A percentile compares a stretch with the other conserved stretches of the same genome.
Evolutionary conservation across 2,888 invertebrate genomes (phyloP).

Genomic region (Leistus spinibarbis): DNA sequence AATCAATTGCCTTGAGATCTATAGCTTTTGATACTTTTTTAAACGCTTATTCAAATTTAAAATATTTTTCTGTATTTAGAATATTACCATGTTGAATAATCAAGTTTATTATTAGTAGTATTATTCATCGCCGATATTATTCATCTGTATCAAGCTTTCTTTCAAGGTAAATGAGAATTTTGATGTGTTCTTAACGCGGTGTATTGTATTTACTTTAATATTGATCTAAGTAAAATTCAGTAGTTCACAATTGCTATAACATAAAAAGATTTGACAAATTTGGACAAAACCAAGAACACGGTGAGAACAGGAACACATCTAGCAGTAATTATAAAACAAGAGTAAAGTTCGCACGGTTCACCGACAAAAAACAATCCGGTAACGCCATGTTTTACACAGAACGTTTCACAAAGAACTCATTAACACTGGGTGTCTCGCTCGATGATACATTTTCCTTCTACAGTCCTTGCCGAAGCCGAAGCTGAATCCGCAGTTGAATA

Average conservation of each 20-base stretch:
- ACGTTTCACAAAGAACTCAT: conserved; percentile 31
- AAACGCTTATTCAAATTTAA: background rate
- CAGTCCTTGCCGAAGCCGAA: no score
- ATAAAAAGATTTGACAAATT: background rate
- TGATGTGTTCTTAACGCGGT: no score
- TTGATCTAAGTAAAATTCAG: no score
- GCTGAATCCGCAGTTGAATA: background rate
- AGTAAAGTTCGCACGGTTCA: conserved; percentile 14
- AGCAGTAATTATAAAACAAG: conserved; percentile 13
- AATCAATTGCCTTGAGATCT: no score
- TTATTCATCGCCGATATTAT: no score
- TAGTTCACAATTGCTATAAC: no score
- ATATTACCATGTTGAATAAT: no score
- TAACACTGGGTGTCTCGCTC: background rate
- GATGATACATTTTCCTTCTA: background rate
- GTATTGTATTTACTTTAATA: no score
- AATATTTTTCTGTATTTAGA: background rate
- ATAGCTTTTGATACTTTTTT: no score
- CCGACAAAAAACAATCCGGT: conserved; percentile 12
- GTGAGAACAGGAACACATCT: background rate
- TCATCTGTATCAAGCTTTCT: no score
- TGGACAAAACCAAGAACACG: background rate
- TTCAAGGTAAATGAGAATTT: no score
- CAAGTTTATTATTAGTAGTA: no score
- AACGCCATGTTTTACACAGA: conserved; percentile 10